Conservation (phyloP, 1,140 invertebrate species). For the Uloborus diversus region DNA sequence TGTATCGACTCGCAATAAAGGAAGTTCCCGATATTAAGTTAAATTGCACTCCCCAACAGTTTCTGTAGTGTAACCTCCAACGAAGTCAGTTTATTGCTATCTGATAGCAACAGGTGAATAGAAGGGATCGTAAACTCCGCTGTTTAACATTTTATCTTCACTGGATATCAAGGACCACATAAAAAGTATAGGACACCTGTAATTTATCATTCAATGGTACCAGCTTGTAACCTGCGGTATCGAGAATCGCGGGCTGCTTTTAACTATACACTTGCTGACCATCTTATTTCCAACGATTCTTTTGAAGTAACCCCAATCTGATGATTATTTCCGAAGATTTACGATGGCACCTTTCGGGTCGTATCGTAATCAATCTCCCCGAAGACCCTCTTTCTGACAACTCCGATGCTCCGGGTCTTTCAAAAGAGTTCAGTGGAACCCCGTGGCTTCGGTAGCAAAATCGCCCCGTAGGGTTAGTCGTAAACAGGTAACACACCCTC, state of each 20-base stretch:
- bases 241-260: neutral
- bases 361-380: constrained; percentile 5
- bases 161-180: neutral
- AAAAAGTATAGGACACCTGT: no score
- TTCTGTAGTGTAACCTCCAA: no score
- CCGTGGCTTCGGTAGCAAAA: constrained; percentile 25
- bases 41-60: no score
- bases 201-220: no score
- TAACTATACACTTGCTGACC: neutral
- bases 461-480: constrained; percentile 1
- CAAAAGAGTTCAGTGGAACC: neutral
- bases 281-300: neutral
- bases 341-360: constrained; percentile 12
- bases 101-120: no score
- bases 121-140: no score
- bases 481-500: constrained; percentile 39
- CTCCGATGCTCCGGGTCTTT: no score
- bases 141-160: neutral
- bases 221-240: no score
- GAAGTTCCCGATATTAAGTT: no score
- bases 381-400: no score
- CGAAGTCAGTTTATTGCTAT: no score
- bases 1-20: no score
- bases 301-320: constrained; percentile 8
- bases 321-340: constrained; percentile 31